Evolutionary conservation across 2,888 invertebrate species (phyloP).

Genomic region (Lasioglossum lativentre): DNA sequence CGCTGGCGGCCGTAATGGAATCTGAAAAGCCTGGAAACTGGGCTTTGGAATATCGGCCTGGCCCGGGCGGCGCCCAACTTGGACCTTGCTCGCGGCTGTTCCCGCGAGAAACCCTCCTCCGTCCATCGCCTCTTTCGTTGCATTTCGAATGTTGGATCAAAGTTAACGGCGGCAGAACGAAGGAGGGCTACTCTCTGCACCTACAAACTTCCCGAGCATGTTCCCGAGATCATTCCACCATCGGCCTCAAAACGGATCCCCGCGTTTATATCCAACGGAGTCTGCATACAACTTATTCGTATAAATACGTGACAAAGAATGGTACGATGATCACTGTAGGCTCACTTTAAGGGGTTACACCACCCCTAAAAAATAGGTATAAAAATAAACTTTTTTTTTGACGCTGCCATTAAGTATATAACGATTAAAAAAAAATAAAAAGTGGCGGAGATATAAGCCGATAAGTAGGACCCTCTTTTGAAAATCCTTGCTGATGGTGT

Average conservation of each 20-base stretch:
- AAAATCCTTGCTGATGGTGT: too few relatives aligned
- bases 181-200: constrained; percentile 57
- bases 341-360: too few relatives aligned
- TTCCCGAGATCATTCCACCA: not conserved
- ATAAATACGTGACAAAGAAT: too few relatives aligned
- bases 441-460: too few relatives aligned
- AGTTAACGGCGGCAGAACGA: constrained; percentile 73
- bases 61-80: constrained; percentile 3
- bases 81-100: constrained; percentile 6
- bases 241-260: not conserved
- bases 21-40: constrained; percentile 71
- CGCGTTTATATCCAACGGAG: too few relatives aligned
- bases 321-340: too few relatives aligned
- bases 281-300: too few relatives aligned
- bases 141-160: constrained; percentile 75
- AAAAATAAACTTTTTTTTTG: too few relatives aligned
- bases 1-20: constrained; percentile 73
- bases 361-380: too few relatives aligned
- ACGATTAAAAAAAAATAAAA: too few relatives aligned
- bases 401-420: too few relatives aligned
- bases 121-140: constrained; percentile 30
- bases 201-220: not conserved
- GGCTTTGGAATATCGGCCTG: constrained; percentile 57
- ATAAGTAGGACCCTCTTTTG: too few relatives aligned
- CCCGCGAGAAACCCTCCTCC: constrained; percentile 12